Evolutionary conservation across 1,140 invertebrate genomes (phyloP).

Genomic region (Leptestheria dahalacensis): DNA sequence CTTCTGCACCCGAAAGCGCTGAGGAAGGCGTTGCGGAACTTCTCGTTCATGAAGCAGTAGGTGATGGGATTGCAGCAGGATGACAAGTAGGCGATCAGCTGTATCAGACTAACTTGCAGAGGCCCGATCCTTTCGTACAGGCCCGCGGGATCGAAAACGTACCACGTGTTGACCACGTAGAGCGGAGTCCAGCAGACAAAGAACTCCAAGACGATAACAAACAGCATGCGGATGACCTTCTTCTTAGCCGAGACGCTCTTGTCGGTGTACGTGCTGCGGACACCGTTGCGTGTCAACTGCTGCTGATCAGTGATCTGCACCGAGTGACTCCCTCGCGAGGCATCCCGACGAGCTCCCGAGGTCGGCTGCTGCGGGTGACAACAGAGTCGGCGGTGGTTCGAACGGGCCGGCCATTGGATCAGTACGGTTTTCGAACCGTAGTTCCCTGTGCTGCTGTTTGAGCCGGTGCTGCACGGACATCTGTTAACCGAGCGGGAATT

Average conservation of each 20-base stretch:
- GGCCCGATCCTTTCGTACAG: slow-evolving; percentile 51
- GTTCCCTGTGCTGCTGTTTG: background rate
- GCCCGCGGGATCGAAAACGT: slow-evolving; percentile 50
- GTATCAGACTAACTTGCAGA: slow-evolving; percentile 56
- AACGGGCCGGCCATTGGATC: slow-evolving; percentile 3
- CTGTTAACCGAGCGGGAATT: too few species aligned
- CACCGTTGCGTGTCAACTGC: slow-evolving; percentile 32
- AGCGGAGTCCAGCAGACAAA: slow-evolving; percentile 86
- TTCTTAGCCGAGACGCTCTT: slow-evolving; percentile 62
- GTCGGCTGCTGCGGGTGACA: background rate
- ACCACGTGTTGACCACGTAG: slow-evolving; percentile 67
- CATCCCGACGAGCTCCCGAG: background rate
- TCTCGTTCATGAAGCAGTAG: slow-evolving; percentile 85
- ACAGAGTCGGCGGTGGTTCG: slow-evolving; percentile 6
- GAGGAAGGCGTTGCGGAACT: slow-evolving; percentile 66
- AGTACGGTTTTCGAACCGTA: background rate
- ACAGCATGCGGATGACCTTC: slow-evolving; percentile 78
- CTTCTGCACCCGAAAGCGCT: slow-evolving; percentile 43
- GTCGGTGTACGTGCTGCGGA: slow-evolving; percentile 55
- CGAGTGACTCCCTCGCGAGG: background rate
- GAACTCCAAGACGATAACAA: slow-evolving; percentile 78
- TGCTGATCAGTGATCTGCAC: slow-evolving; percentile 6
- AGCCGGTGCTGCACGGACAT: background rate
- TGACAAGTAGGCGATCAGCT: slow-evolving; percentile 68
- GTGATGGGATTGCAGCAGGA: slow-evolving; percentile 86